phyloP scores from a whole-genome alignment of 37 sponge, comb jelly and placozoan genomes.

The Beroe ovata region DNA sequence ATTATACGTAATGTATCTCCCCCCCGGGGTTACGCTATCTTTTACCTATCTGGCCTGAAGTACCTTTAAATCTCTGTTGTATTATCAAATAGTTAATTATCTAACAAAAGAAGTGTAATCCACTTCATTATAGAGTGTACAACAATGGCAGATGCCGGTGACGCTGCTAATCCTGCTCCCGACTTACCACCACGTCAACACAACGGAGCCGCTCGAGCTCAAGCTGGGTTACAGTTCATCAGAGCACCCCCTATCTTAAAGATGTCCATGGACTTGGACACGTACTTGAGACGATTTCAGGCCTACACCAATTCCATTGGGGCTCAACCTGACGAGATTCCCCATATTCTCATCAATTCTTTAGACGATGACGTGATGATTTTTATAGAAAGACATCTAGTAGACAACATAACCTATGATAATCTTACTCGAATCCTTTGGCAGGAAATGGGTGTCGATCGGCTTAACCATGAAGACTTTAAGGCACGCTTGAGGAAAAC shows the following conservation, averaged over 20 bases:
- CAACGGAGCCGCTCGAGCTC: neutral
- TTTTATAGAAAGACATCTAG: neutral
- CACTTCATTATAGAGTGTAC: neutral
- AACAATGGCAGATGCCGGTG: neutral
- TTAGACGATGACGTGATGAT: constrained; percentile 5
- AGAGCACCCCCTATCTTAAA: neutral
- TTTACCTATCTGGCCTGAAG: no score
- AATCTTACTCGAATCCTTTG: neutral
- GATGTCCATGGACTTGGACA: neutral
- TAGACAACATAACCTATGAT: neutral
- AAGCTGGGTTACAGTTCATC: neutral
- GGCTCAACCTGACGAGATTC: neutral
- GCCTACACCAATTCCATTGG: neutral
- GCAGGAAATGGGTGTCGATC: neutral
- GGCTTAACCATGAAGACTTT: neutral
- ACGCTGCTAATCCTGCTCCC: neutral
- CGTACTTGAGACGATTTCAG: neutral
- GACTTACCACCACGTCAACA: neutral
- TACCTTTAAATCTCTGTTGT: no score
- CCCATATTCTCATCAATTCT: neutral
- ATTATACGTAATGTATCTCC: no score
- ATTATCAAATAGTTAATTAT: no score
- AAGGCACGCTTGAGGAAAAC: neutral
- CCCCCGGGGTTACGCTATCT: no score
- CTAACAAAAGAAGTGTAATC: no score